Base-by-base conservation (phyloP, 2,888 invertebrate genomes). In the Melanotus villosus region DNA sequence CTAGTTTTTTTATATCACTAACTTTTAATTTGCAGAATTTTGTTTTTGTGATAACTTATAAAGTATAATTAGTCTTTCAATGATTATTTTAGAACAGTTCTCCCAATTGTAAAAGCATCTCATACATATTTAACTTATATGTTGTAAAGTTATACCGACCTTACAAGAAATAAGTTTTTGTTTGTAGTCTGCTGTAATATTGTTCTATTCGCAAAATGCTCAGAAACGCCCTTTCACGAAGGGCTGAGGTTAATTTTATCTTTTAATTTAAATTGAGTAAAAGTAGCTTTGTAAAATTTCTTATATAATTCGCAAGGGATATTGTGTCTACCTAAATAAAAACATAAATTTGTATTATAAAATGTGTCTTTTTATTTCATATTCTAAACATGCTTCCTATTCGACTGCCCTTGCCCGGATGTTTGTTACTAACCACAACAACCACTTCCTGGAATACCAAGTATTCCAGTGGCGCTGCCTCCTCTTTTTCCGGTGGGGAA, bases 201-300 rank as follows among this genome's bases (percentile, higher is more conserved):
- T 81, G 77, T 79, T 80, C 80, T 81, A 82, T 80, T 81, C 79
- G 79, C 80, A 78, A 80, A 82, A 84, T 83, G 84, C 83, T 84
- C 83, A 83, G 79, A 78, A n/a, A 77, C 78, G 75, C 78, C 78
- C 78, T 78, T 76, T 38, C 14, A 47, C 0, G 16, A 58, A 60
- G 38, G 62, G 57, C 50, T 56, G 23, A 58, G 21, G 54, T 59
- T 70, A 60, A 70, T 80, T 81, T 82, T 81, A 78, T 78, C 76
- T 73, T 76, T 77, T 78, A 77, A 78, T 78, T 79, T 76, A 73
- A 78, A 76, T 79, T 76, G 77, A 80, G 79, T 77, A 72, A 79
- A n/a, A 88, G 88, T 89, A 89, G 90, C 89, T 90, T 89, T 90
- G 89, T 90, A 89, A 89, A 89, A 89, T 89, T 88, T 89, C 89